These are phyloP conservation scores for Ephestia elutella DNA, from an alignment of 1,140 invertebrate genomes.

Conservation along the genomic window DNA sequence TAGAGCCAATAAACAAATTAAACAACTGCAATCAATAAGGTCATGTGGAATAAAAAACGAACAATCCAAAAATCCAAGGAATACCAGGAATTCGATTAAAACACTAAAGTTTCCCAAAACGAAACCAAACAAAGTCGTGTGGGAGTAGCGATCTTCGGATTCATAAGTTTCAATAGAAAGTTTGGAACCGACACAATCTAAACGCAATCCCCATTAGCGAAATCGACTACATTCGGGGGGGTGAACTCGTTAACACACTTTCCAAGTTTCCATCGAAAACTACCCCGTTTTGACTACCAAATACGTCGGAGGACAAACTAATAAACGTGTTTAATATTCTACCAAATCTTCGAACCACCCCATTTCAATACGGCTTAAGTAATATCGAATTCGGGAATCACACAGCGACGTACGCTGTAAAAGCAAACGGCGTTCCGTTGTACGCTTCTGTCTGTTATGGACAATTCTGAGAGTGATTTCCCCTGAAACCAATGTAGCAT, in stretches of 20 bases:
- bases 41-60: no score
- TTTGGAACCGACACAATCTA: constrained; percentile 43
- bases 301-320: constrained; percentile 69
- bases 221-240: constrained; percentile 54
- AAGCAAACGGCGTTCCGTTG: constrained; percentile 26
- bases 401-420: constrained; percentile 20
- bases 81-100: no score
- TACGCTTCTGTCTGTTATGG: constrained; percentile 49
- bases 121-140: not conserved
- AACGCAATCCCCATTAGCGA: constrained; percentile 61
- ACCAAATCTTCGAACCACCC: constrained; percentile 59
- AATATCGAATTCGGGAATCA: constrained; percentile 54
- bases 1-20: no score
- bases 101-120: not conserved
- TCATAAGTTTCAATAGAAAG: constrained; percentile 13
- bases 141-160: not conserved
- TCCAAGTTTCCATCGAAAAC: constrained; percentile 63
- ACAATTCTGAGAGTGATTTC: constrained; percentile 70
- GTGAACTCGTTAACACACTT: constrained; percentile 69
- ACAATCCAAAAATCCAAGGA: no score
- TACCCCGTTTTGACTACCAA: constrained; percentile 66
- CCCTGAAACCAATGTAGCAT: constrained; percentile 72
- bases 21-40: no score
- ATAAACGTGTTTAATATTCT: constrained; percentile 73
- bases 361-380: constrained; percentile 69